Percentiles rank a stretch among this genome's conserved stretches.
phyloP scores from a whole-genome alignment of 2,113 vertebrate genomes.

The Oryzias melastigma region DNA sequence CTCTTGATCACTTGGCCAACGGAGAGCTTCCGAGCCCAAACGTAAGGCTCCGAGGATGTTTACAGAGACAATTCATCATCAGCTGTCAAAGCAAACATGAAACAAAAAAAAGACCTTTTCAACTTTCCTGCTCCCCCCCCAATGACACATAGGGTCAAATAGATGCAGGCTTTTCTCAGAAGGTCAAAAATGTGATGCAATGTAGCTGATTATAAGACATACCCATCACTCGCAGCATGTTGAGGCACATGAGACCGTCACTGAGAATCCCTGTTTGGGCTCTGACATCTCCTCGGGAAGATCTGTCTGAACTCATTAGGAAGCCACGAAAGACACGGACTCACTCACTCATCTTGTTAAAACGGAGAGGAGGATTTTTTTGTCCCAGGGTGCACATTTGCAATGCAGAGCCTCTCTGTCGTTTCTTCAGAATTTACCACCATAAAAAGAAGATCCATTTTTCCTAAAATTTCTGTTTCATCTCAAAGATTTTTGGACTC shows the following conservation, averaged over 20 bases:
- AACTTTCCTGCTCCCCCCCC: conserved; percentile 6
- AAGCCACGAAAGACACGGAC: conserved; percentile 18
- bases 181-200: conserved; percentile 23
- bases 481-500: too few relatives aligned
- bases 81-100: conserved; percentile 19
- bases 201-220: conserved; percentile 14
- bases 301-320: conserved; percentile 8
- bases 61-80: conserved; percentile 9
- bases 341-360: conserved; percentile 15
- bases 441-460: conserved; percentile 17
- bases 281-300: conserved; percentile 23
- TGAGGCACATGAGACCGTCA: conserved; percentile 24
- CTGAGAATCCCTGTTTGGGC: conserved; percentile 12
- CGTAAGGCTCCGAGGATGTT: conserved; percentile 67
- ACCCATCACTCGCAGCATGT: conserved; percentile 19
- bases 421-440: conserved; percentile 20
- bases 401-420: conserved; percentile 2
- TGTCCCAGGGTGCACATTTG: neutral
- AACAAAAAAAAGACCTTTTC: conserved; percentile 22
- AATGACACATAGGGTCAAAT: neutral
- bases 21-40: conserved; percentile 83
- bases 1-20: conserved; percentile 51
- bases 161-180: conserved; percentile 15
- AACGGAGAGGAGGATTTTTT: conserved; percentile 23
- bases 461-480: conserved; percentile 11